Evolutionary conservation across 2,113 vertebrate genomes (phyloP), one percentile per base, ranked within the genome.

Genomic region (human (Homo sapiens)): DNA sequence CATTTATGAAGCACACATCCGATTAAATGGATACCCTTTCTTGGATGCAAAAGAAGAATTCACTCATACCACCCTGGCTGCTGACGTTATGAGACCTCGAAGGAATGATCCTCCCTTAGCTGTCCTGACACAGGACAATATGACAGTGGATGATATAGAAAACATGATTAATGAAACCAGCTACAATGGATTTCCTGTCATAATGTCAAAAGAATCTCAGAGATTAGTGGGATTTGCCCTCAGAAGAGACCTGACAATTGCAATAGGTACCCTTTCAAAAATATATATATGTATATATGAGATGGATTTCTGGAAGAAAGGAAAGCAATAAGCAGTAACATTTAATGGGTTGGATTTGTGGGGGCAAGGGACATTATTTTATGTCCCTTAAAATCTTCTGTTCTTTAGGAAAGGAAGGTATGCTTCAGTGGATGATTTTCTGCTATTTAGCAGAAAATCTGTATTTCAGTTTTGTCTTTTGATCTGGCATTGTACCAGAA

Each of bases 11-110:
- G 99, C 99, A 0, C 99, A 99, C 98, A 99, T 99, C 98, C 99
- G 99, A 23, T 99, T 99, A 98, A 99, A 99, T 32, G 99, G 99
- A 13, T 99, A 99, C 98, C 99, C 99, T 90, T 99, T 99, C 98
- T 98, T 99, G 98, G 99, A 99, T 86, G 99, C 99, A 72, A 99
- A 99, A 98, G 99, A 99, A 98, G 99, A 99, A 64, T 99, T 99
- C 97, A 99, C 99, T 3, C 99, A 99, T 98, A 99, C 99, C 38
- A 99, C 99, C 0, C 98, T 99, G 97, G 99, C 99, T 52, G 98
- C 99, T 35, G 99, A 99, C 18, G 99, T 99, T 98, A 99, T 99
- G 99, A 99, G 99, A 82, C 99, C 99, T 2, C 98, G 99, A 10
- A 99, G 99, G 72, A 99, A 97, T 0, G 99, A 99, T 90, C 99